Evolutionary conservation across 2,113 vertebrate genomes (phyloP), one percentile per base, ranked within the genome.

Genomic region (Sardina pilchardus): DNA sequence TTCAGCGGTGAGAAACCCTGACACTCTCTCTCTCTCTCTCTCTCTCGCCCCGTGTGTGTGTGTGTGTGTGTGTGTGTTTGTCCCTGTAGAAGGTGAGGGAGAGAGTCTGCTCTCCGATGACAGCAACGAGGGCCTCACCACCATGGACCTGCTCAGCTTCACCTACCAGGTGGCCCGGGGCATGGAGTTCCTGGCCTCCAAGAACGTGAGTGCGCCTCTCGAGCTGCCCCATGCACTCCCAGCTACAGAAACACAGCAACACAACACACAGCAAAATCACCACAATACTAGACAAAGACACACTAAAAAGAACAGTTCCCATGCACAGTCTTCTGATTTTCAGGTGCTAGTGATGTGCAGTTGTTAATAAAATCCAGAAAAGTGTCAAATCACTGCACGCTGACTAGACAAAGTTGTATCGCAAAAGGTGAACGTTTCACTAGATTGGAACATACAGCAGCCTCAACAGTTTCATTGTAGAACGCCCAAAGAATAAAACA

Each of bases 151-250:
- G 89, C 93, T 99, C 82, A 99, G 98, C 88, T 99, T 99, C 86
- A 99, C 98, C 75, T 99, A 98, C 90, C 98, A 99, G 91, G 98
- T 99, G 92, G 97, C 98, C 78, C 93, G 96, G 86, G 98, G 98
- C 88, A 99, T 99, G 98, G 98, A 99, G 88, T 99, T 99, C 90
- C 92, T 99, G 90, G 97, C 98, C 82, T 99, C 98, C 84, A 99
- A 99, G 94, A 99, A 99, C 67, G 98, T 99, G 92, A 95, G 97
- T 95, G 63, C 53, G 44, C 0, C 3, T 14, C 26, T 36, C 1
- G 3, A 78, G 12, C 30, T 78, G 2, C 16, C 3, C 14, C 71
- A 78, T 16, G 71, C 30, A 24, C 6, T 59, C 19, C 21, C 21
- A 5, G 4, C 53, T 6, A 24, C 6, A 59, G 19, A 50, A 50